These are phyloP conservation scores for Whitmania pigra DNA, from an alignment of 1,140 invertebrate genomes.

Conservation along the genomic window DNA sequence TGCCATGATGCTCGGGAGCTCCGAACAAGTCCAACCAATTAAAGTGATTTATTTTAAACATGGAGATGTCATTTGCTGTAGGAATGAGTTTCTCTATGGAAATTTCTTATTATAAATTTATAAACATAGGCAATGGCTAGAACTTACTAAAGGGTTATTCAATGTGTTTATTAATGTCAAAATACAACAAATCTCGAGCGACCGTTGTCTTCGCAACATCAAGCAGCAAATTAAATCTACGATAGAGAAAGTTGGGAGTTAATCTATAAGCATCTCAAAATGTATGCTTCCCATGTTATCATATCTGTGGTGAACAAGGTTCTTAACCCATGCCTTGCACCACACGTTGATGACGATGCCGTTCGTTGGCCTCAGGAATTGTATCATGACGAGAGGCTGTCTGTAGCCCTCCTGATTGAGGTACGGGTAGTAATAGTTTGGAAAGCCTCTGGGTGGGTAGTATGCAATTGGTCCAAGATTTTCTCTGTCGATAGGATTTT, in stretches of 20 bases:
- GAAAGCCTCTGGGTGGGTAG: conserved; percentile 26
- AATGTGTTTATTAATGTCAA: too few species aligned
- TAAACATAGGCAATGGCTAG: too few species aligned
- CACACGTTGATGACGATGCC: conserved; percentile 22
- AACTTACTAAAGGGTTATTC: too few species aligned
- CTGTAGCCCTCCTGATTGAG: conserved; percentile 28
- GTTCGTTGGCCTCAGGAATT: conserved; percentile 25
- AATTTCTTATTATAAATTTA: too few species aligned
- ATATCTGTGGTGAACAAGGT: conserved; percentile 13
- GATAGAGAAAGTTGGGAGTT: neutral
- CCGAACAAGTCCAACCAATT: too few species aligned
- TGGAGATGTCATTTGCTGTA: too few species aligned
- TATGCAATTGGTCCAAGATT: conserved; percentile 25
- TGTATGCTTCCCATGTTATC: conserved; percentile 21
- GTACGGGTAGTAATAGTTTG: conserved; percentile 27
- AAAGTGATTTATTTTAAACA: too few species aligned
- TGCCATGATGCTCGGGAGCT: too few species aligned
- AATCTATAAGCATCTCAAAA: conserved; percentile 20
- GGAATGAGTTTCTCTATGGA: too few species aligned
- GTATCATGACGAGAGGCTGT: conserved; percentile 26
- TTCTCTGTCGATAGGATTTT: conserved; percentile 26
- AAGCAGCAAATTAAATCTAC: neutral
- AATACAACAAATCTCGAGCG: neutral
- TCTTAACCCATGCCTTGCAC: conserved; percentile 18
- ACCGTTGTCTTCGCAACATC: too few species aligned